Evolutionary conservation across 64 coral and sea anemone species (phyloP), one percentile per base, ranked within the genome.

Genomic region (Catalaphyllia jardinei): DNA sequence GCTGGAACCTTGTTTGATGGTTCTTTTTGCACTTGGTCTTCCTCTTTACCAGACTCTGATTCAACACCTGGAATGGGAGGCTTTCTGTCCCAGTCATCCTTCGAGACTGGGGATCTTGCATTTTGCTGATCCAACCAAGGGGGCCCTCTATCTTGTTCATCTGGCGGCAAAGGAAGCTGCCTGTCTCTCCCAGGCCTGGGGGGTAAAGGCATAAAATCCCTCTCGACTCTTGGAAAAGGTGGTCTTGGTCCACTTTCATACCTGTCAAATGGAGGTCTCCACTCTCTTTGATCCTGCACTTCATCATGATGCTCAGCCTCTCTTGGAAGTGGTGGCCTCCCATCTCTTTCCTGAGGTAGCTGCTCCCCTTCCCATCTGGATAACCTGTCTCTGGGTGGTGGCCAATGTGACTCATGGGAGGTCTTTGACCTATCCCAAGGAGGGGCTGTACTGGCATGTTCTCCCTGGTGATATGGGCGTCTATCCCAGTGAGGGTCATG

Each of bases 291-390:
- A 64, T 89, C 62, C 61, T 16, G 31, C 9, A 27, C 22, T 31
- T 76, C 75, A 25, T 54, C 67, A 79, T 24, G 31, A 67, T 13
- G 16, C 6, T 63, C 63, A 31, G 24, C 80, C 38, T 83, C 80
- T 83, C 30, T 67, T 67, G 80, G 80, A 31, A 46, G 2, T 38
- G 80, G 61, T 67, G 62, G 60, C 31, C 88, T 89, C 19, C 31
- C 50, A 46, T 91, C 77, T 73, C 89, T 54, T 22, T 71, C 62
- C 38, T 29, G 50, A 42, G 89, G 89, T 60, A 54, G 69, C 8
- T 73, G 25, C 30, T 29, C 52, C 33, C 30, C 57, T 30, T 51
- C 81, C 81, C 62, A 71, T 28, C 38, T 51, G 11, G 63, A 71
- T 35, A 71, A 85, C 62, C 81, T 50, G 8, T 71, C 62, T 15